Percentiles rank a stretch among this genome's conserved stretches.
Conservation (phyloP, 2,113 vertebrate genomes). For the Todiramphus chloris region DNA sequence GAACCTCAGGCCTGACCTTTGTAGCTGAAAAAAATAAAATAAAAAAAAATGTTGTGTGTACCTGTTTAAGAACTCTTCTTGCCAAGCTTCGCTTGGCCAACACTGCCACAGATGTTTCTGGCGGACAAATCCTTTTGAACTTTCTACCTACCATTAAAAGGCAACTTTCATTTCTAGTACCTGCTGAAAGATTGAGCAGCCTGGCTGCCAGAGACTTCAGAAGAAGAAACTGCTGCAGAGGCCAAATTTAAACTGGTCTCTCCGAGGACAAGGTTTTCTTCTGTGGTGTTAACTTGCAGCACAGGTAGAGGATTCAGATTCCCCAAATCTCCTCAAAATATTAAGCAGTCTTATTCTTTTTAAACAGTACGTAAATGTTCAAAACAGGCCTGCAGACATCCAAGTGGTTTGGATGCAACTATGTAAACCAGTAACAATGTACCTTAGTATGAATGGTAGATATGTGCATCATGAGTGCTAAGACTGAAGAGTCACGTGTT, state of each 20-base stretch:
- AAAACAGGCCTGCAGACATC: not conserved
- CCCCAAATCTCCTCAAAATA: not conserved
- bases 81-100: not conserved
- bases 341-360: not conserved
- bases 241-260: not conserved
- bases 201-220: not conserved
- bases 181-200: conserved; percentile 5
- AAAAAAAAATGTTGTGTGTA: not conserved
- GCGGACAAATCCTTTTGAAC: conserved; percentile 19
- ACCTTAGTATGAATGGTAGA: not conserved
- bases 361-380: not conserved
- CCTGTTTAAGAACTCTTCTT: not conserved
- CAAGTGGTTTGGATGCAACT: not conserved
- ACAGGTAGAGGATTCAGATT: not conserved
- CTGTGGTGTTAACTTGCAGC: not conserved
- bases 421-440: not conserved
- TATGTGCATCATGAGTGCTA: not conserved
- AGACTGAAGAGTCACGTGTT: not conserved
- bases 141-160: conserved; percentile 33
- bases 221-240: not conserved
- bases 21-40: not conserved
- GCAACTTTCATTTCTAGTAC: conserved; percentile 24
- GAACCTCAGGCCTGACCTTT: not conserved
- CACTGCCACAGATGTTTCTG: not conserved
- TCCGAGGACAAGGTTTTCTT: not conserved